Percentiles rank a stretch among this genome's conserved stretches.
phyloP scores from a whole-genome alignment of 2,797 vertebrate genomes.

The Falco naumanni region DNA sequence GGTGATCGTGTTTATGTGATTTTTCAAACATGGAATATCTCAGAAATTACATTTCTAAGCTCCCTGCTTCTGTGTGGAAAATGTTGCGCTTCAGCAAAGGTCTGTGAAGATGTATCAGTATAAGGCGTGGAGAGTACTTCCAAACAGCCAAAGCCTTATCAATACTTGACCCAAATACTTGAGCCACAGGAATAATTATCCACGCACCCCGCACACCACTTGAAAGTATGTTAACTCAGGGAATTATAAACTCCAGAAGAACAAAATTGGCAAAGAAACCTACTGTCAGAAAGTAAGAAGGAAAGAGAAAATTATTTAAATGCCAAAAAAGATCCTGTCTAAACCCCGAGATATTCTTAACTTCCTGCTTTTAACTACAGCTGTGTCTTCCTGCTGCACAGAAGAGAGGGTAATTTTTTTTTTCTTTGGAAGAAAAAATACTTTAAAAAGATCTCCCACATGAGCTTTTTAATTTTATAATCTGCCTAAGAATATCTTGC shows the following conservation, averaged over 20 bases:
- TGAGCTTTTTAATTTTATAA: constrained; percentile 32
- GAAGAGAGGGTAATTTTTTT: background rate
- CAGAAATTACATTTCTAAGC: constrained; percentile 2
- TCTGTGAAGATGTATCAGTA: constrained; percentile 8
- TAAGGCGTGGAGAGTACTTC: background rate
- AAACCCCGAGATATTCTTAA: constrained; percentile 39
- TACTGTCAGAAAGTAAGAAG: constrained; percentile 22
- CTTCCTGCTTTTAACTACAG: background rate
- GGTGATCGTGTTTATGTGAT: background rate
- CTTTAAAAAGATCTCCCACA: background rate
- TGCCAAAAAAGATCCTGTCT: background rate
- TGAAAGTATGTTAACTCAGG: background rate
- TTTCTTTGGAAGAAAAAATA: background rate
- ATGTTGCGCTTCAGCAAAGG: background rate
- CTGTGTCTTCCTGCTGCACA: background rate
- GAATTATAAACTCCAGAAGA: constrained; percentile 31
- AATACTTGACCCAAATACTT: background rate
- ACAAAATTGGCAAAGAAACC: constrained; percentile 16
- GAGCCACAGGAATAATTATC: constrained; percentile 51
- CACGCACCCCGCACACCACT: background rate
- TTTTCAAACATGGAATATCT: constrained; percentile 31
- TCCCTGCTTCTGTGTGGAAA: background rate
- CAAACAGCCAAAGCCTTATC: background rate
- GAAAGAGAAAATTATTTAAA: constrained; percentile 40
- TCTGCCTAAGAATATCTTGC: background rate